Conservation (phyloP, 2,113 vertebrate genomes). For the Oceanites oceanicus region DNA sequence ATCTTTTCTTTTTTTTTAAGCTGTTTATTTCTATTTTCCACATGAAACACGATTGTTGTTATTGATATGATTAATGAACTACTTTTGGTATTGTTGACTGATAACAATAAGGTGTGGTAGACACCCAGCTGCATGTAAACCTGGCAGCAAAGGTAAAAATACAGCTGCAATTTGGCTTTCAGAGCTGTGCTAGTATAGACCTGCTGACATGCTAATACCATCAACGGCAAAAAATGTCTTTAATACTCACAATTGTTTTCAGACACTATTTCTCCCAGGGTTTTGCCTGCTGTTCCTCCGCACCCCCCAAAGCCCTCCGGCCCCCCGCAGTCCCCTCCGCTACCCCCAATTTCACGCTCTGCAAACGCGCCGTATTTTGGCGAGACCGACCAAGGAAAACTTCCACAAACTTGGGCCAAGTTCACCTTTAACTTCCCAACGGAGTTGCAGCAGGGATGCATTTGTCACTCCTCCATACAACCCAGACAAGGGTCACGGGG, state of each 20-base stretch:
- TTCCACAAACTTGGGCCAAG: constrained; percentile 6
- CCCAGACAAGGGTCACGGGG: constrained; percentile 11
- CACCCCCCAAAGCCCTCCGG: not conserved
- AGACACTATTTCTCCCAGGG: not conserved
- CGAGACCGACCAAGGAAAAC: not conserved
- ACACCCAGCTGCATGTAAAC: constrained; percentile 82
- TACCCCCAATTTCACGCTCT: not conserved
- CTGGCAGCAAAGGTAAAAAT: constrained; percentile 68
- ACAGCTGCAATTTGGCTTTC: constrained; percentile 80
- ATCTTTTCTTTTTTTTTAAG: constrained; percentile 2
- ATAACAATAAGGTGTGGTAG: constrained; percentile 80
- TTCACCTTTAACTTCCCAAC: not conserved
- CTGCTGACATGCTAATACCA: constrained; percentile 74
- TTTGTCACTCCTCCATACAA: constrained; percentile 28
- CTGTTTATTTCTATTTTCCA: constrained; percentile 68
- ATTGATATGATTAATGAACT: constrained; percentile 57
- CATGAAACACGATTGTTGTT: constrained; percentile 59
- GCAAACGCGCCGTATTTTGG: not conserved
- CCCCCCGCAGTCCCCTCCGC: not conserved
- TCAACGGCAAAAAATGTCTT: constrained; percentile 53
- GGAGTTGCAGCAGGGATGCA: not conserved
- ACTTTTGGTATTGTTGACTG: constrained; percentile 62
- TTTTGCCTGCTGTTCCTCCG: not conserved
- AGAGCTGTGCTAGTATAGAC: constrained; percentile 74
- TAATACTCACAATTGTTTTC: constrained; percentile 43